Percentiles rank a stretch among this genome's conserved stretches.
phyloP scores from a whole-genome alignment of 2,113 vertebrate genomes.

The Orientallactaga bullata region DNA sequence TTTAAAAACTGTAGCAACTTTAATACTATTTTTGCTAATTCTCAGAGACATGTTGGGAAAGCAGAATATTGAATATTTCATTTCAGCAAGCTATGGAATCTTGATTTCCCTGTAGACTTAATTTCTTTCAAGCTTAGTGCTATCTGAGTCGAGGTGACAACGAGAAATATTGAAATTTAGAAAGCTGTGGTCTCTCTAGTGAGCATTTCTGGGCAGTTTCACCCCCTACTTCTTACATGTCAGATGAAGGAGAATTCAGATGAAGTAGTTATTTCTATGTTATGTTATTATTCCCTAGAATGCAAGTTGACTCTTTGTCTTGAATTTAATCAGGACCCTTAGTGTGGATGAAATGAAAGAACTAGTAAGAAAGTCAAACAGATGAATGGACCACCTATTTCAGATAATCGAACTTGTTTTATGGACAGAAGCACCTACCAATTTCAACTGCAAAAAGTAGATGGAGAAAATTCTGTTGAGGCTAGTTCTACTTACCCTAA shows the following conservation, averaged over 20 bases:
- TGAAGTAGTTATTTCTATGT: not conserved
- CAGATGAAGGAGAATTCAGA: constrained; percentile 13
- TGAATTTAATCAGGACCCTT: not conserved
- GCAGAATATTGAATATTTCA: constrained; percentile 66
- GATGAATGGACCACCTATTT: not conserved
- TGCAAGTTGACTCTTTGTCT: not conserved
- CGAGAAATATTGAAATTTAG: constrained; percentile 36
- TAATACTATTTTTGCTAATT: constrained; percentile 18
- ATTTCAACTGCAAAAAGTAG: constrained; percentile 25
- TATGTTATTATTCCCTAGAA: constrained; percentile 17
- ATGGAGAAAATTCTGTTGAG: not conserved
- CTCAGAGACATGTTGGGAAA: constrained; percentile 62
- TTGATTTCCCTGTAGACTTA: constrained; percentile 72
- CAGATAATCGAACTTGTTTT: not conserved
- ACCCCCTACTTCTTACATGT: not conserved
- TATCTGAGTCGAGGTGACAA: constrained; percentile 27
- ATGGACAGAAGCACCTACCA: not conserved
- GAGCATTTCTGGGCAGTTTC: constrained; percentile 5
- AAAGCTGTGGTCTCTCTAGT: constrained; percentile 33
- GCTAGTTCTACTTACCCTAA: not conserved
- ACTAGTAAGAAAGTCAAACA: not conserved
- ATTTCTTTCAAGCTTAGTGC: constrained; percentile 70
- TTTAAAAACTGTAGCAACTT: constrained; percentile 33
- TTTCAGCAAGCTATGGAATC: constrained; percentile 64
- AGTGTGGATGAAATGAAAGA: not conserved